Base-by-base conservation (phyloP, 2,888 invertebrate species). In the Aspidiotus rigidus region DNA sequence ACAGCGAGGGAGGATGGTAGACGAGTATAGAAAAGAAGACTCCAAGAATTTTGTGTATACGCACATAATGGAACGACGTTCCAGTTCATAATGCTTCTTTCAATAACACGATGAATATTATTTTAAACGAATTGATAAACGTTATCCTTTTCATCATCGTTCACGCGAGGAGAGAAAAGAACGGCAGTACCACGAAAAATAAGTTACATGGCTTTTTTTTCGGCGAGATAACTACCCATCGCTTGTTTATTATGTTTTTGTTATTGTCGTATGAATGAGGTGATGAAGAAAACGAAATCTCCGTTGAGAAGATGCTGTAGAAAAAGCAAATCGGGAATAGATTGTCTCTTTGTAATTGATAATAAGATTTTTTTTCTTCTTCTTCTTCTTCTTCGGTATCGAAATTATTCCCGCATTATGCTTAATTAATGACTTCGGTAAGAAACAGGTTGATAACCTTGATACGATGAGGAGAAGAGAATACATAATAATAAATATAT, bases 111-210 rank as follows among this genome's bases (percentile, higher is more conserved):
- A 49, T 49, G 49, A 49, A 49, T 49, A 13, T 13, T 49, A 49
- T 49, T 49, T 49, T 49, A 49, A 49, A 49, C 49, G 49, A 49
- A 49, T 13, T n/a, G n/a, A n/a, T 49, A 49, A 49, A 49, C 49
- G 49, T 49, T 49, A 11, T n/a, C 10, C n/a, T n/a, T 49, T 49
- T 49, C n/a, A 11, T 13, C 10, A 11, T 11, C 49, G 49, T n/a
- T 49, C 49, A 49, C 49, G 49, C 49, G 28, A 28, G 28, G 28
- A 28, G 28, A 28, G 28, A 28, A 28, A 28, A 49, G 49, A 11
- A 49, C 49, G 49, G 49, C 11, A 11, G n/a, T 49, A n/a, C 49
- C 49, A 49, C 11, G 49, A n/a, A 11, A 49, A 49, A n/a, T n/a
- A 49, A n/a, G 49, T 11, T n/a, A n/a, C n/a, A 49, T 49, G n/a